Base-by-base conservation (phyloP, 2,113 vertebrate genomes). In the Sphyrna mokarran region DNA sequence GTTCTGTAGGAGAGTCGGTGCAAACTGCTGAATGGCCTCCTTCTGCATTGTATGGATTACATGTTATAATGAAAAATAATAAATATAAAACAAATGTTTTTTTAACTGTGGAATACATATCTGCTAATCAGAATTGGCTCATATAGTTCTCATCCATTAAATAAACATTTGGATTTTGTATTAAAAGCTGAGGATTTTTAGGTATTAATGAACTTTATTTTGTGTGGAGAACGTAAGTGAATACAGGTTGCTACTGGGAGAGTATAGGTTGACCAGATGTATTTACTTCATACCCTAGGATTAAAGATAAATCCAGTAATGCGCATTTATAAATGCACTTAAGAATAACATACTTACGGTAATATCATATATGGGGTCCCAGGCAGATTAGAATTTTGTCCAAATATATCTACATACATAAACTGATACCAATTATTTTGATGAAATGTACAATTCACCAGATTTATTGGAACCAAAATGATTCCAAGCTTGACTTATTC, bases 21-120 rank as follows among this genome's bases (percentile, higher is more conserved):
- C 48, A 54, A 5, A 54, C 48, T 54, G 48, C 48, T 54, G 48
- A 54, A 54, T 54, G 48, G 48, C 48, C 48, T 54, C 48, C 48
- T 48, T 48, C 43, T 54, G 48, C 48, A 54, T 54, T 54, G 48
- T 54, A 54, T 54, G 48, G 48, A 54, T 54, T 54, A 54, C 48
- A 54, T 54, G 48, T 54, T 54, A 13, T 97, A 98, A 96, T 97
- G 97, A 98, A 97, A 98, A 98, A 98, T n/a, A n/a, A 95, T 95
- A 98, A 98, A 98, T 98, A 98, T 96, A 97, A 97, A 48, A 16
- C 96, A 96, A 97, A 96, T 97, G 97, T 97, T 96, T 96, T 97
- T 97, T 97, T 97, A 97, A 97, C 96, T 97, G 96, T 97, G 97
- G 97, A 97, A 97, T 97, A 97, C 97, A 97, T 23, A 23, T 48